Evolutionary conservation across 2,888 invertebrate species (phyloP), one percentile per base, ranked within the genome.

Genomic region (Tetragonisca angustula): DNA sequence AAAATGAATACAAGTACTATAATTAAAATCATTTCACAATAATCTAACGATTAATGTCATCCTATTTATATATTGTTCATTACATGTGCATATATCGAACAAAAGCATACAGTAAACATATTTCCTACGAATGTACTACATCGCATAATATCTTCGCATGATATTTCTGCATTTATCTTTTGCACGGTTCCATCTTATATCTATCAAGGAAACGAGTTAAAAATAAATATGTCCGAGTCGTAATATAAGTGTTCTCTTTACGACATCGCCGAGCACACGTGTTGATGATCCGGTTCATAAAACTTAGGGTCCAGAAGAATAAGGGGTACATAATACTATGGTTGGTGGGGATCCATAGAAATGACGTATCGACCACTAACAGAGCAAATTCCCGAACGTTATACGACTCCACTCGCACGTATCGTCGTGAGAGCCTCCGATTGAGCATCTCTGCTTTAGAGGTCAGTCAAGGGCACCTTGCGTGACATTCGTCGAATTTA

Each of bases 401-500:
- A 50, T 49, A 59, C 32, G 84, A 75, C 67, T 70, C 73, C 1
- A 24, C 74, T 56, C 13, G 67, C 79, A 76, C 65, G 36, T 61
- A 69, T 17, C 36, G 9, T 61, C 32, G 17, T 1, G 21, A 24
- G 43, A 73, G 62, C 52, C 36, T 61, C 17, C 43, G 9, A 65
- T 69, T 93, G 93, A 92, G 92, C 89, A 90, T 84, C 92, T 61
- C 88, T 80, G 86, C 17, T 83, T 87, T 90, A 88, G 89, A 92
- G 93, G 92, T 92, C 91, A 88, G 61, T 76, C 92, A 93, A 93
- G 92, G 93, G 91, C 92, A 93, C 92, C 91, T 93, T 90, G 87
- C 69, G 69, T 82, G 92, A 92, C 91, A 92, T 93, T 93, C 86
- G 72, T 15, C 72, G 85, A 79, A 87, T 90, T 83, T 83, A 81